Evolutionary conservation across 1,140 invertebrate species (phyloP), one percentile per base, ranked within the genome.

Genomic region (Drosophila burlai): DNA sequence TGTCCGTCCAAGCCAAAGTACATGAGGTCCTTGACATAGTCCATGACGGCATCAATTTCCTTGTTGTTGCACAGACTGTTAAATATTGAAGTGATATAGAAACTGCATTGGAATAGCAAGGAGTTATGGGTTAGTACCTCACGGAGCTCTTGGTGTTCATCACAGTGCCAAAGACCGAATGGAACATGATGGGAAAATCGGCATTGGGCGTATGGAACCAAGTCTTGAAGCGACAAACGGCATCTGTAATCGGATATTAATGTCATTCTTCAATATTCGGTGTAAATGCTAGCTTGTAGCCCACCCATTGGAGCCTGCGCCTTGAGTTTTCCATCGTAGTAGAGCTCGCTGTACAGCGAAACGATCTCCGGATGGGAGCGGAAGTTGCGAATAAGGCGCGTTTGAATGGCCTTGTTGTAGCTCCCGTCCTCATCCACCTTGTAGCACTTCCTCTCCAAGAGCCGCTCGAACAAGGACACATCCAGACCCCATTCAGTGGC

Each of bases 311-410:
- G 26, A 4, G 84, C 84, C 9, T 73, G 43, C 75, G 91, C 92
- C 80, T 91, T 84, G 4, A 96, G 91, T 67, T 95, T 94, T 43
- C 93, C 93, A 4, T 95, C 92, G 79, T 96, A 96, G 91, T 96
- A 96, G 34, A 96, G 78, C 76, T 94, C 77, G 83, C 95, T 96
- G 1, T 95, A 94, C 24, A 96, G 81, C 2, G 93, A 77, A 31
- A 97, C 92, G 76, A 96, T 95, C 36, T 94, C 93, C 0, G 94
- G 93, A 76, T 96, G 93, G 36, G 95, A 95, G 46, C 96, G 94
- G 89, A 94, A 96, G 93, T 97, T 97, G 52, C 94, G 94, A 9
- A 95, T 64, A 2, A 97, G 92, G 93, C 95, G 95, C 1, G 95
- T 96, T 21, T 96, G 94, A 46, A 95, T 95, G 58, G 93, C 91